Evolutionary conservation across 2,888 invertebrate genomes (phyloP), one percentile per base, ranked within the genome.

Genomic region (Dynastes grantii): DNA sequence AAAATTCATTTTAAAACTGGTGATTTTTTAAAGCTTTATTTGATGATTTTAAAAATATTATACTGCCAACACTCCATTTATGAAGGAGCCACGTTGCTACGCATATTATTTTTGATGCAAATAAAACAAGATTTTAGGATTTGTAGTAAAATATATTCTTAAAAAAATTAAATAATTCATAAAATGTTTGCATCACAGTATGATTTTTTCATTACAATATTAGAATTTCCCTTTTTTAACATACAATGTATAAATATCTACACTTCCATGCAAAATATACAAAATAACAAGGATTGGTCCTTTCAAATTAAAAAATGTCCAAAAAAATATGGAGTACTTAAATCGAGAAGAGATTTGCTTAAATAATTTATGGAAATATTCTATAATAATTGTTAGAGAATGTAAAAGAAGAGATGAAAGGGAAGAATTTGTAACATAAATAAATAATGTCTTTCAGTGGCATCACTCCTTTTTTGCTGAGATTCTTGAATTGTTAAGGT

Each of bases 131-230:
- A 29, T 9, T 22, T 27, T 11, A 27, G 3, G 16, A 32, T 61
- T 75, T 75, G 16, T 75, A 61, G 27, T 45, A 75, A 75, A 75
- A 61, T 75, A 75, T 61, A 58, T 73, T 40, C 58, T 58, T 71
- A 58, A 37, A 58, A 75, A 61, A 61, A 45, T 55, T 55, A 63
- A 61, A 40, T 61, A 45, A 61, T 40, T 75, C 61, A 75, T 61
- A 75, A 9, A 75, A 75, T 55, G 9, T 40, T 75, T 61, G 61
- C 73, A 61, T 75, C 73, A 75, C 73, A 75, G 73, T 45, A 61
- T 75, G 45, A 75, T 61, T 73, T 8, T 55, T 22, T 67, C 16
- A 51, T 51, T 51, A 68, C 29, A 49, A 29, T 51, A 68, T 68
- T 45, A 45, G 9, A 45, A 45, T 45, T 27, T 29, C 51, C 29